Evolutionary conservation across 2,113 vertebrate genomes (phyloP).

Genomic region (Phalacrocorax pelagicus): DNA sequence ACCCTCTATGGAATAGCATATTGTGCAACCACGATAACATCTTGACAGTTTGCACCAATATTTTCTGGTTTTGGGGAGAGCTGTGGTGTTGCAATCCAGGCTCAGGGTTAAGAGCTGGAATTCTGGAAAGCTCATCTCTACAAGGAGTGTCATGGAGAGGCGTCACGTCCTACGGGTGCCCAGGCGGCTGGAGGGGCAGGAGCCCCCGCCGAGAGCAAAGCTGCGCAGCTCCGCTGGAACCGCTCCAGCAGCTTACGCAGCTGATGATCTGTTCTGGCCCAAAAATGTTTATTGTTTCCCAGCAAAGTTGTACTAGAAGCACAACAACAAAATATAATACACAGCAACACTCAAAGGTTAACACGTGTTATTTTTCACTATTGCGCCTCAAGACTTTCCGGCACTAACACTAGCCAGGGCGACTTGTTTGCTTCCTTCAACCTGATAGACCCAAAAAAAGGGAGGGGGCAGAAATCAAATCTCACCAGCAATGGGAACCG

Average conservation of each 20-base stretch:
- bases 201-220: background rate
- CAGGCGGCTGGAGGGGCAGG: background rate
- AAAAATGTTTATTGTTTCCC: conserved; percentile 6
- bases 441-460: conserved; percentile 50
- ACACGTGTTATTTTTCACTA: background rate
- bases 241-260: background rate
- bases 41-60: background rate
- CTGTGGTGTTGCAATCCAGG: conserved; percentile 37
- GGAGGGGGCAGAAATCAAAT: conserved; percentile 26
- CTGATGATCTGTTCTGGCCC: background rate
- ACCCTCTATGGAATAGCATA: fast-evolving
- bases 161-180: background rate
- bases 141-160: background rate
- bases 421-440: background rate
- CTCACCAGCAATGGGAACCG: background rate
- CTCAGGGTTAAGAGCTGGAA: conserved; percentile 4
- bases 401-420: background rate
- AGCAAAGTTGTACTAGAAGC: background rate
- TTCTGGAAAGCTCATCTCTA: conserved; percentile 7
- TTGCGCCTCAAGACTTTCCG: background rate
- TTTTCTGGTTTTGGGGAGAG: background rate
- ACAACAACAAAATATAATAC: background rate
- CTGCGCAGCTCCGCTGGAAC: background rate
- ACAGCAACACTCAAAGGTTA: background rate
- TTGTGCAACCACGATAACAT: conserved; percentile 14